Base-by-base conservation (phyloP, 2,797 vertebrate species). In the Danionella dracula region DNA sequence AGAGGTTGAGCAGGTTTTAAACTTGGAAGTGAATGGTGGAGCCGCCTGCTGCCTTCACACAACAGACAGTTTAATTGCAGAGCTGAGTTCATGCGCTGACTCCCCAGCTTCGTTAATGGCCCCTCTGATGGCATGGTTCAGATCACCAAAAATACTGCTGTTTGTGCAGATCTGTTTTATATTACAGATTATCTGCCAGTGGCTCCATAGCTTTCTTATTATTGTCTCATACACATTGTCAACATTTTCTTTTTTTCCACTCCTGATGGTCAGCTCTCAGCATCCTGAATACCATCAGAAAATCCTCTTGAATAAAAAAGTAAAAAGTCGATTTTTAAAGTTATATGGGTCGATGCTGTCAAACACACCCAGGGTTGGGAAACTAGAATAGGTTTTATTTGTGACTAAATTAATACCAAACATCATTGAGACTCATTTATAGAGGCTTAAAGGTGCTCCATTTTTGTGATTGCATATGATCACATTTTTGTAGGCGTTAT, bases 61-160 rank as follows among this genome's bases (percentile, higher is more conserved):
- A 74, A 72, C 79, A 83, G 82, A 86, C 83, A 77, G 79, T 78
- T 79, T 75, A 78, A 78, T 67, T 68, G 63, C 37, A 55, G 57
- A 1, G 29, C 13, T 16, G 59, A 71, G 74, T 78, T 76, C 68
- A 60, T 68, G 60, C 41, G 20, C 16, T 41, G 42, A 71, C 41
- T 62, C 55, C 16, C 12, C 13, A 21, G 20, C 16, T 40, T n/a
- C 1, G 46, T 56, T 38, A 42, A 71, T 56, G 12, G 11, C 55
- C 56, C 42, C 54, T 50, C 41, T 4, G 31, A 37, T 35, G 55
- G 45, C 40, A 38, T 20, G 11, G 63, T 68, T 73, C 70, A 68
- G 73, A 71, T 50, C 35, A 29, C 35, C 40, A 13, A 27, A 46
- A 62, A 27, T 68, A 51, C 19, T 11, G 20, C 44, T 8, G 21